phyloP scores from a whole-genome alignment of 2,113 vertebrate genomes.

The Ameiurus melas region DNA sequence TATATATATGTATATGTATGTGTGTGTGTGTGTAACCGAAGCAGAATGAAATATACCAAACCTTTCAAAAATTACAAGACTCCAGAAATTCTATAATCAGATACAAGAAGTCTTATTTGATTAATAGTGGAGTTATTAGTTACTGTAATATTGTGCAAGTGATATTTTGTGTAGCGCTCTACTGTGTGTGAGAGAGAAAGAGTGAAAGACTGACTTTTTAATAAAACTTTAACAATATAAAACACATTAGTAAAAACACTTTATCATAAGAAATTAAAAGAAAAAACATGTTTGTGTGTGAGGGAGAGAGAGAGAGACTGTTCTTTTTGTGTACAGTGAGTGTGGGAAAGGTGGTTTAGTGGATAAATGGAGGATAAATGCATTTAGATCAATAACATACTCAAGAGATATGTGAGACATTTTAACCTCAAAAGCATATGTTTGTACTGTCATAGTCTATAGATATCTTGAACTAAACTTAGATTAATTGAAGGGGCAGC shows the following conservation, averaged over 20 bases:
- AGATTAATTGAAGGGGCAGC: not conserved
- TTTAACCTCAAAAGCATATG: not conserved
- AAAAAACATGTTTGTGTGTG: not conserved
- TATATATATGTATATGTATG: no score
- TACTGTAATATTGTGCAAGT: not conserved
- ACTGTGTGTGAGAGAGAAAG: not conserved
- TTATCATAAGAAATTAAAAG: no score
- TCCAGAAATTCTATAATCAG: not conserved
- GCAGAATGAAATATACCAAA: not conserved
- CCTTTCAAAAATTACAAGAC: not conserved
- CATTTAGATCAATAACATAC: conserved; percentile 77
- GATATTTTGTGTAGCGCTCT: not conserved
- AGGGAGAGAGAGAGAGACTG: conserved; percentile 33
- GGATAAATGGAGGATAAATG: conserved; percentile 78
- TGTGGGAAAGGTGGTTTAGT: conserved; percentile 53
- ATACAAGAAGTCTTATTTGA: not conserved
- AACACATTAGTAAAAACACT: no score
- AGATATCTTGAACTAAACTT: not conserved
- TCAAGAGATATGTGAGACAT: conserved; percentile 60
- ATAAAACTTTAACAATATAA: no score
- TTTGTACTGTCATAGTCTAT: not conserved
- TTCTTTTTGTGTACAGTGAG: conserved; percentile 67
- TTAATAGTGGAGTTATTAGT: not conserved
- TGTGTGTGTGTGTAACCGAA: not conserved
- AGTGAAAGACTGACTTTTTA: not conserved